phyloP scores from a whole-genome alignment of 2,797 vertebrate genomes.

The Epinephelus coioides region DNA sequence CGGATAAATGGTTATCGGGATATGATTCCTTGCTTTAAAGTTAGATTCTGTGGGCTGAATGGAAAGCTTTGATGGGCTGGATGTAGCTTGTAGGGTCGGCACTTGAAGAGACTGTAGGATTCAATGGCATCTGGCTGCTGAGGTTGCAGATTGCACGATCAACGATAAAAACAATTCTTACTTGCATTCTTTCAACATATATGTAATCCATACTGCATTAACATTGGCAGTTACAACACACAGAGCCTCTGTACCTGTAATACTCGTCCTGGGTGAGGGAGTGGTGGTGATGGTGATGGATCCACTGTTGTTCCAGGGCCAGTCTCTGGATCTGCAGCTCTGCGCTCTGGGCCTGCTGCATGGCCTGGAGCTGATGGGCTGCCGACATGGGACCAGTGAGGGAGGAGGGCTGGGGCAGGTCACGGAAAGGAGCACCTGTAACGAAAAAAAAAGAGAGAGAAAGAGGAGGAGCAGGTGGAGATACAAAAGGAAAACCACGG shows the following conservation, averaged over 20 bases:
- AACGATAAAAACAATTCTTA: not conserved
- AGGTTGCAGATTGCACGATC: not conserved
- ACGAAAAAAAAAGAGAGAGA: not conserved
- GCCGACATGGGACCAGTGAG: conserved; percentile 96
- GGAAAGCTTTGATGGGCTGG: no score
- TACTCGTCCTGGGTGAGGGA: conserved; percentile 98
- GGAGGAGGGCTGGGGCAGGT: conserved; percentile 94
- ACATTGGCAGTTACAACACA: not conserved
- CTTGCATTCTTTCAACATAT: not conserved
- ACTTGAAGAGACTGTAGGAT: no score
- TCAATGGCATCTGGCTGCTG: no score
- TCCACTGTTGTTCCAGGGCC: conserved; percentile 98
- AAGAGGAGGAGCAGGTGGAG: conserved; percentile 11
- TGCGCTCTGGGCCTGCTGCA: conserved; percentile 98
- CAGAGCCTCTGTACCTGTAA: conserved; percentile 89
- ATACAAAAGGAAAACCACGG: not conserved
- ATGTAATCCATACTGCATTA: not conserved
- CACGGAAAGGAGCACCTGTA: conserved; percentile 95
- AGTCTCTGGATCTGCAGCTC: conserved; percentile 99
- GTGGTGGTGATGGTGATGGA: conserved; percentile 97
- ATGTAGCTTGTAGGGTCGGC: no score
- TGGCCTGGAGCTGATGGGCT: conserved; percentile 98
- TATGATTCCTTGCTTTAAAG: no score
- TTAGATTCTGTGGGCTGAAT: no score
- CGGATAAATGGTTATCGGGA: no score